These are phyloP conservation scores for Montipora efflorescens DNA, from an alignment of 64 coral and sea anemone species.

Conservation along the genomic window DNA sequence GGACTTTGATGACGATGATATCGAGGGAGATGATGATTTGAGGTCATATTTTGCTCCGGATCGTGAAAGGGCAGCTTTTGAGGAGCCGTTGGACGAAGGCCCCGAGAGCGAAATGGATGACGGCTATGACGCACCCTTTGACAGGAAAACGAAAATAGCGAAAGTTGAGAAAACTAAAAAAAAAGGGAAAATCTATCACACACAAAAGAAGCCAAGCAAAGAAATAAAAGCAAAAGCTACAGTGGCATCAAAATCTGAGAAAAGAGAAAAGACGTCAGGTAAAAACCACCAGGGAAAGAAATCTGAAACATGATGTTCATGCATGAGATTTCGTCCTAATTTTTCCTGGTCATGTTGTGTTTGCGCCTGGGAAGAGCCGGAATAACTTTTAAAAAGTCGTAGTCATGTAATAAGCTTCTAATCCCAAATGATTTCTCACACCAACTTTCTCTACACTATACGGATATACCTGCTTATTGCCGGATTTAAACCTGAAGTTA, in stretches of 20 bases:
- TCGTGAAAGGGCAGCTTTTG: constrained; percentile 20
- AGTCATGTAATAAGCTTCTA: no score
- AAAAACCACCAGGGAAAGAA: constrained; percentile 4
- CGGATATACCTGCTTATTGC: no score
- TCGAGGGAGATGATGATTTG: constrained; percentile 9
- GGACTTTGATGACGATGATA: constrained; percentile 44
- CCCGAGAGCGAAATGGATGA: constrained; percentile 81
- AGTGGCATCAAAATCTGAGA: constrained; percentile 20
- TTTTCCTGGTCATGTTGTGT: no score
- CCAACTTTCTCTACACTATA: neutral
- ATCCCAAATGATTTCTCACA: neutral
- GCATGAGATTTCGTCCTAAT: constrained; percentile 6
- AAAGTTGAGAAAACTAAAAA: constrained; percentile 67
- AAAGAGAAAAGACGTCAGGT: constrained; percentile 43
- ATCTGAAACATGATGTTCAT: neutral
- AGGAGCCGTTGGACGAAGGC: constrained; percentile 56
- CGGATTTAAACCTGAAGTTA: no score
- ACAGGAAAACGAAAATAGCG: constrained; percentile 89
- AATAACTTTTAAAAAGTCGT: no score
- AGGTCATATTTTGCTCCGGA: constrained; percentile 21
- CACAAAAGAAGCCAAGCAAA: neutral
- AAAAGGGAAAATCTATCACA: neutral
- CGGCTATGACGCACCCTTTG: constrained; percentile 65
- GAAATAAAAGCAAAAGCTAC: neutral
- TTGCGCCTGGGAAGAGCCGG: neutral